Conservation (phyloP, 2,113 vertebrate species). For the Capreolus pygargus region DNA sequence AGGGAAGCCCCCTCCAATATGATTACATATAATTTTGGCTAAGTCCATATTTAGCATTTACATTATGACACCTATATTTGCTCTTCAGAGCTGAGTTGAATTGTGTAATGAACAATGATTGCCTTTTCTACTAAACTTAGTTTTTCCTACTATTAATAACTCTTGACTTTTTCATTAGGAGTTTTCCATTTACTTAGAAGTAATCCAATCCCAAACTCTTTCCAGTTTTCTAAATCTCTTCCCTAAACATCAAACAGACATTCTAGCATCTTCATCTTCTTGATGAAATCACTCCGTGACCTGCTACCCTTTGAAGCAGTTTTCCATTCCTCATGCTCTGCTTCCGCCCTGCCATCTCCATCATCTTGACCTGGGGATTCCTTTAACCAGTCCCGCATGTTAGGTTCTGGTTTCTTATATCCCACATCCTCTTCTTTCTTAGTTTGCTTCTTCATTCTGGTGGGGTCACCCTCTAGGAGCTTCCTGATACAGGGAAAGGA, state of each 20-base stretch:
- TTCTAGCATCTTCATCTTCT: background rate
- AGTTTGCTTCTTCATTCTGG: background rate
- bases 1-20: background rate
- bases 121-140: background rate
- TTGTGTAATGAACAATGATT: background rate
- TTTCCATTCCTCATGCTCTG: too few relatives aligned
- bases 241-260: too few relatives aligned
- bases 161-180: background rate
- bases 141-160: background rate
- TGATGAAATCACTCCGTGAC: background rate
- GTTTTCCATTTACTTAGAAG: background rate
- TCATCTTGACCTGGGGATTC: background rate
- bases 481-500: background rate
- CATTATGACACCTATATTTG: background rate
- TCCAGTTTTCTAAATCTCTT: background rate
- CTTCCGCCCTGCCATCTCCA: background rate
- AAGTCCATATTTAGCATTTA: background rate
- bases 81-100: background rate
- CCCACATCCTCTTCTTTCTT: background rate
- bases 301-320: background rate
- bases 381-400: background rate
- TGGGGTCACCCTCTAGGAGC: background rate
- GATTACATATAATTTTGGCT: background rate
- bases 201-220: background rate
- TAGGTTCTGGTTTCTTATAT: background rate